These are phyloP conservation scores for Lycaena phlaeas DNA, from an alignment of 2,888 invertebrate genomes.

Conservation along the genomic window DNA sequence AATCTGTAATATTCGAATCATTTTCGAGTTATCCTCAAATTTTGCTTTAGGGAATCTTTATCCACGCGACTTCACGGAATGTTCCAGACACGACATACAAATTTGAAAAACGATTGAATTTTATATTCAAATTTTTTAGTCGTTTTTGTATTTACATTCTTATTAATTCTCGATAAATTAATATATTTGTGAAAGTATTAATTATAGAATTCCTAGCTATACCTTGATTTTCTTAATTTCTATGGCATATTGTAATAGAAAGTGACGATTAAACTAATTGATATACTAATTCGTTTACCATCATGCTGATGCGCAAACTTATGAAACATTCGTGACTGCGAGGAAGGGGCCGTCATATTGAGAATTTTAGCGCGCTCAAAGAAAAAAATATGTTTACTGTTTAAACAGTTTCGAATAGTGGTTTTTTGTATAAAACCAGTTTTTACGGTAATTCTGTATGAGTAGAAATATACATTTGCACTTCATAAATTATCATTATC, in stretches of 20 bases:
- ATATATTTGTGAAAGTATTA: too few relatives aligned
- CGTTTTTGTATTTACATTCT: not conserved
- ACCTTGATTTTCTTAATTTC: constrained; percentile 8
- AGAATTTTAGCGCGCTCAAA: too few relatives aligned
- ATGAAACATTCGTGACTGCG: constrained; percentile 58
- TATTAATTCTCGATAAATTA: too few relatives aligned
- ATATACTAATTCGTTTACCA: constrained; percentile 26
- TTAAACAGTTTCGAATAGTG: too few relatives aligned
- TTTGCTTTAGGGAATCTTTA: constrained; percentile 12
- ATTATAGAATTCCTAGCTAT: too few relatives aligned
- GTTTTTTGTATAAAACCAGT: too few relatives aligned
- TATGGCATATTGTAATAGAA: constrained; percentile 9
- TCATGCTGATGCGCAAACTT: constrained; percentile 25
- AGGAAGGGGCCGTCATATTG: too few relatives aligned
- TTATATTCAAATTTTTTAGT: not conserved
- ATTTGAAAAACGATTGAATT: not conserved
- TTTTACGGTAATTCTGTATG: too few relatives aligned
- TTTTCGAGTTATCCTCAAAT: constrained; percentile 26
- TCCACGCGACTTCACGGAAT: not conserved
- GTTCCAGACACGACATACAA: not conserved
- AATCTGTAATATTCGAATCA: constrained; percentile 41
- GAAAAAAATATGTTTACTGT: too few relatives aligned
- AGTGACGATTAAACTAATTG: constrained; percentile 24
- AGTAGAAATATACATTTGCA: too few relatives aligned
- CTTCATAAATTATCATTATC: too few relatives aligned